These are phyloP conservation scores for Meloidogyne hapla DNA, from an alignment of 1,140 invertebrate species.

Conservation along the genomic window DNA sequence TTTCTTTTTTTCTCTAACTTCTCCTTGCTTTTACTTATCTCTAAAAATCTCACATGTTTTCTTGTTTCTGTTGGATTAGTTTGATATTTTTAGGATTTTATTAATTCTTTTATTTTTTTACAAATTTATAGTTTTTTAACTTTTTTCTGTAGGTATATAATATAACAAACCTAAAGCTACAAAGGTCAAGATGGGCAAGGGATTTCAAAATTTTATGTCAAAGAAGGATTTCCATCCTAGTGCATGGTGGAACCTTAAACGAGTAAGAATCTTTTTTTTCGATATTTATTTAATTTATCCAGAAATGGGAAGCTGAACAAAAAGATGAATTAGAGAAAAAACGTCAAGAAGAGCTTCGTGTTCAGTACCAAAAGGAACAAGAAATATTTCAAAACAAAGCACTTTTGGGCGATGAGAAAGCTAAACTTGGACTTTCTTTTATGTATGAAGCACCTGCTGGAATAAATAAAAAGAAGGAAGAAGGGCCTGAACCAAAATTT, in stretches of 20 bases:
- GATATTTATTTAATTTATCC: constrained; percentile 24
- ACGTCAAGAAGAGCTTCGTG: constrained; percentile 90
- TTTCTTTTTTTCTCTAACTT: not conserved
- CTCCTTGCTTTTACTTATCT: not conserved
- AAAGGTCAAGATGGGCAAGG: constrained; percentile 82
- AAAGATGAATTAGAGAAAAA: constrained; percentile 94
- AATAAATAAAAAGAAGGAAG: constrained; percentile 68
- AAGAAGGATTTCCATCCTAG: constrained; percentile 99
- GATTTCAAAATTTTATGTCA: constrained; percentile 99
- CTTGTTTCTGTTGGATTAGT: too few relatives aligned
- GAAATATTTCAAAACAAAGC: constrained; percentile 96
- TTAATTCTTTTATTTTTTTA: too few relatives aligned
- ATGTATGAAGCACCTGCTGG: constrained; percentile 99
- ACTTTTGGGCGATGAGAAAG: constrained; percentile 94
- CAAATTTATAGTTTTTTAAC: too few relatives aligned
- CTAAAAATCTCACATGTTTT: not conserved
- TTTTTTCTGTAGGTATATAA: too few relatives aligned
- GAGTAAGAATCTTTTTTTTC: constrained; percentile 69
- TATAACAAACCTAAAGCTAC: too few relatives aligned
- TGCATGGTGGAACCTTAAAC: constrained; percentile 93
- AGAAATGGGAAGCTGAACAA: constrained; percentile 99
- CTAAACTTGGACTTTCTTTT: constrained; percentile 96
- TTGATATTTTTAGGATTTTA: too few relatives aligned
- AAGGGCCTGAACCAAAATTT: constrained; percentile 93
- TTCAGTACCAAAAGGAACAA: constrained; percentile 98